phyloP scores from a whole-genome alignment of 2,888 invertebrate genomes.

The Apotomis betuletana region DNA sequence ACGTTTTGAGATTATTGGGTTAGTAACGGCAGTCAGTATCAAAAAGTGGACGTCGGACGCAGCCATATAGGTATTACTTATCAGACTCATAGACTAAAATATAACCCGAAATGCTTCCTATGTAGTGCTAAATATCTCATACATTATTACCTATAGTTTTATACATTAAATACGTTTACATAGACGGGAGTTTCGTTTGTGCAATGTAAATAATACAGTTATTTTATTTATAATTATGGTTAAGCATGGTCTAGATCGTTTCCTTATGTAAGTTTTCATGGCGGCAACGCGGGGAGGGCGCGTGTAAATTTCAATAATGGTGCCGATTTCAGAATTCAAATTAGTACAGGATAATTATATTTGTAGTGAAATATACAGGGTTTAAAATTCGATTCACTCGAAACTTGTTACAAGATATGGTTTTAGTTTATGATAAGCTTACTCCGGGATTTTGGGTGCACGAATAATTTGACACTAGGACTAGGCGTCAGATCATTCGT shows the following conservation, averaged over 20 bases:
- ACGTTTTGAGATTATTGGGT: constrained; percentile 38
- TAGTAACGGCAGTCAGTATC: constrained; percentile 18
- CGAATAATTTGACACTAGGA: no score
- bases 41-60: constrained; percentile 5
- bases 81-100: constrained; percentile 48
- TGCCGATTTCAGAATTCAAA: constrained; percentile 22
- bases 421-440: constrained; percentile 25
- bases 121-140: constrained; percentile 62
- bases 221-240: constrained; percentile 54
- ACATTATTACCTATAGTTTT: constrained; percentile 46
- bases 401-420: constrained; percentile 22
- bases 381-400: constrained; percentile 33
- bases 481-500: no score
- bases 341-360: constrained; percentile 33
- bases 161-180: constrained; percentile 37
- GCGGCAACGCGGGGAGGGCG: constrained; percentile 25
- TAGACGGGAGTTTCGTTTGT: constrained; percentile 58
- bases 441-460: no score
- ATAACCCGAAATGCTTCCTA: constrained; percentile 64
- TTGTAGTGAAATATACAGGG: constrained; percentile 39
- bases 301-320: constrained; percentile 21
- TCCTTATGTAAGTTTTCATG: constrained; percentile 41
- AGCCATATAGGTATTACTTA: constrained; percentile 37
- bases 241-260: constrained; percentile 46
- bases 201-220: constrained; percentile 65